Conservation (phyloP, 2,888 invertebrate species). For the Unio delphinus region DNA sequence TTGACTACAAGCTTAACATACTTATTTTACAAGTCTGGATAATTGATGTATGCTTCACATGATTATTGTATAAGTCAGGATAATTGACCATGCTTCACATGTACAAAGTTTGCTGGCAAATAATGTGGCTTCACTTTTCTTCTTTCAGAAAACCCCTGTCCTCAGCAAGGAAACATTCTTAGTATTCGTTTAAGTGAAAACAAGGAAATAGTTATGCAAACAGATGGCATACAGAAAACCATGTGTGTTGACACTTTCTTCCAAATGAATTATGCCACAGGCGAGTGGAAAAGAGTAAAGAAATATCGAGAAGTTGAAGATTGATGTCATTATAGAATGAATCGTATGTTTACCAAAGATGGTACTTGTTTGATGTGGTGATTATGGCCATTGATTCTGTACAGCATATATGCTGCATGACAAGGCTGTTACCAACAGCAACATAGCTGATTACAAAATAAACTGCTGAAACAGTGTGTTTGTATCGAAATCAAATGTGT, state of each 20-base stretch:
- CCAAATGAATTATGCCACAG: conserved; percentile 98
- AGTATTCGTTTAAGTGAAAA: conserved; percentile 96
- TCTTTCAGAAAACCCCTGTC: conserved; percentile 91
- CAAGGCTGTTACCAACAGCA: background rate
- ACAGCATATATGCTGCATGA: background rate
- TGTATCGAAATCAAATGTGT: too few species aligned
- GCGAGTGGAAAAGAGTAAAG: conserved; percentile 96
- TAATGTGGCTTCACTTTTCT: conserved; percentile 11
- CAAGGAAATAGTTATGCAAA: conserved; percentile 86
- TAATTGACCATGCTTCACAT: background rate
- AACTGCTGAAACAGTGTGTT: too few species aligned
- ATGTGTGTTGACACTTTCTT: conserved; percentile 94
- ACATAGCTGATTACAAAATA: too few species aligned
- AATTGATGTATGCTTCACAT: too few species aligned
- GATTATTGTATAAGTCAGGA: too few species aligned
- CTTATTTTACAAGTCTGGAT: too few species aligned
- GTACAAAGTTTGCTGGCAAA: background rate
- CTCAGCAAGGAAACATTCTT: conserved; percentile 95
- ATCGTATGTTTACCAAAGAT: conserved; percentile 5
- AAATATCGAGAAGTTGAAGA: conserved; percentile 77
- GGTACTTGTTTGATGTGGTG: conserved; percentile 1
- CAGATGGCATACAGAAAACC: conserved; percentile 85
- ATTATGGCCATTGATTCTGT: background rate
- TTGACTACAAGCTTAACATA: too few species aligned
- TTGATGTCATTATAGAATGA: conserved; percentile 12